Evolutionary conservation across 2,113 vertebrate species (phyloP).

Genomic region (Sceloporus undulatus): DNA sequence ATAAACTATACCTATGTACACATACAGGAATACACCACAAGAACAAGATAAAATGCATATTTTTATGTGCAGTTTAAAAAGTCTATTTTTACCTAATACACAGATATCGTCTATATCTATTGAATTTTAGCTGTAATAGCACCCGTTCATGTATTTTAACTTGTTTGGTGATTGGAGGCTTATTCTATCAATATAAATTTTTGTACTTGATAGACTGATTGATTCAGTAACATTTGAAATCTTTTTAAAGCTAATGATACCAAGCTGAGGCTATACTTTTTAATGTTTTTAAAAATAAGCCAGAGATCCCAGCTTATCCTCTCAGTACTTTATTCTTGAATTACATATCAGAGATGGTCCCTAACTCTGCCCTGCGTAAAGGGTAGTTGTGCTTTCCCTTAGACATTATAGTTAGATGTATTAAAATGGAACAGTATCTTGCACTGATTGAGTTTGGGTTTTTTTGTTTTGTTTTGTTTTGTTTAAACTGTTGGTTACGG

Average conservation of each 20-base stretch:
- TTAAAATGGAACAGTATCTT: conserved; percentile 29
- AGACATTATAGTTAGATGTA: conserved; percentile 32
- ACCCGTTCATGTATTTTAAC: conserved; percentile 71
- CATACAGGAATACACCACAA: conserved; percentile 71
- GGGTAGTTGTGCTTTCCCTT: conserved; percentile 57
- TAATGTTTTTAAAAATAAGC: conserved; percentile 64
- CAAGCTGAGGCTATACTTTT: neutral
- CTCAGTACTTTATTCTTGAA: conserved; percentile 63
- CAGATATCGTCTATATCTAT: conserved; percentile 76
- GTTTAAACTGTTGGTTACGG: conserved; percentile 27
- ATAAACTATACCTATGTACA: conserved; percentile 59
- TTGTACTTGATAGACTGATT: conserved; percentile 68
- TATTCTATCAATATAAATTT: conserved; percentile 71
- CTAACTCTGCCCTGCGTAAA: conserved; percentile 60
- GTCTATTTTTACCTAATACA: conserved; percentile 79
- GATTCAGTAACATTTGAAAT: conserved; percentile 74
- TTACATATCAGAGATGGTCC: conserved; percentile 59
- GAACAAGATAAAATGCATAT: conserved; percentile 73
- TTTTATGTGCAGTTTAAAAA: conserved; percentile 76
- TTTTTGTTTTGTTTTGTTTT: conserved; percentile 39
- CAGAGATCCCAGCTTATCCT: conserved; percentile 46
- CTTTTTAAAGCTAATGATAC: conserved; percentile 57
- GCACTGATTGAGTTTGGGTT: conserved; percentile 37
- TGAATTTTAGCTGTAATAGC: conserved; percentile 72
- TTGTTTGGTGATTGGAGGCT: conserved; percentile 74